Conservation (phyloP, 2,888 invertebrate genomes). For the Agrochola litura region DNA sequence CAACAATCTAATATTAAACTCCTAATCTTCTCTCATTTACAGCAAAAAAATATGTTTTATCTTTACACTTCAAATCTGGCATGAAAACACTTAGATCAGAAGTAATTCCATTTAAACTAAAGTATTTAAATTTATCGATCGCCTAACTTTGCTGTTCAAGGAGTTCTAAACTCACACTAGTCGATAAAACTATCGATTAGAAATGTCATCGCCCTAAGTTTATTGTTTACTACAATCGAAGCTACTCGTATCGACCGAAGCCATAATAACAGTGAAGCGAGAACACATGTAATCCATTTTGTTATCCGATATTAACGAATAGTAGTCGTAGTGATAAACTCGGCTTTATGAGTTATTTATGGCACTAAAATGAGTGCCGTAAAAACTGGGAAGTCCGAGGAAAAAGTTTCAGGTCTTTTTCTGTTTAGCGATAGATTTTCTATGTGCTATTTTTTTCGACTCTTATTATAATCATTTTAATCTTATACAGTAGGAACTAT, state of each 20-base stretch:
- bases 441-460: background rate
- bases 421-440: background rate
- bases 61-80: background rate
- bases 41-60: background rate
- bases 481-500: background rate
- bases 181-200: too few species aligned
- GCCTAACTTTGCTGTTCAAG: background rate
- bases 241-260: too few species aligned
- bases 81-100: background rate
- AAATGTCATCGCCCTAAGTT: too few species aligned
- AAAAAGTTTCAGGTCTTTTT: background rate
- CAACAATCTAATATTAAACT: background rate
- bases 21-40: background rate
- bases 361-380: background rate
- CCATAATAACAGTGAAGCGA: too few species aligned
- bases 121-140: background rate
- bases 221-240: too few species aligned
- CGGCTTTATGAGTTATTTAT: slow-evolving; percentile 36
- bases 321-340: slow-evolving; percentile 24
- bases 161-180: too few species aligned
- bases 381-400: background rate
- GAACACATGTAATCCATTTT: too few species aligned
- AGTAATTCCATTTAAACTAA: background rate
- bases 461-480: background rate
- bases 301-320: slow-evolving; percentile 30